A percentile compares a stretch with the other conserved stretches of the same genome.
Conservation (phyloP, 2,888 invertebrate species). For the Caenorhabditis macrosperma region DNA sequence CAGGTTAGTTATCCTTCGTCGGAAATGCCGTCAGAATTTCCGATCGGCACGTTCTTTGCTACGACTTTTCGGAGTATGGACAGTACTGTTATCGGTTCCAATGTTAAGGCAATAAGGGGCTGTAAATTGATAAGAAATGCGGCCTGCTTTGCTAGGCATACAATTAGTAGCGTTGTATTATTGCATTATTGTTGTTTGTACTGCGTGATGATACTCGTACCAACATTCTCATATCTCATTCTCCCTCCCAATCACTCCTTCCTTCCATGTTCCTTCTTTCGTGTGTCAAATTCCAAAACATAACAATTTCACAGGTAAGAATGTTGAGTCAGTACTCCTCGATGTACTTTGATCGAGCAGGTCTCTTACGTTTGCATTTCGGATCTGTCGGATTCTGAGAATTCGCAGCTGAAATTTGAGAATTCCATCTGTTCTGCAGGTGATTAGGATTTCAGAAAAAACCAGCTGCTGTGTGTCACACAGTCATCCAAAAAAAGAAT, state of each 20-base stretch:
- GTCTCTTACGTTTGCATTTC: not conserved
- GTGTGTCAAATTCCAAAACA: constrained; percentile 24
- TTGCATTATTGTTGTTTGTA: constrained; percentile 44
- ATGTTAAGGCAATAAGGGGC: constrained; percentile 39
- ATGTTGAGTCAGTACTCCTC: not conserved
- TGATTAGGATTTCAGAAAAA: not conserved
- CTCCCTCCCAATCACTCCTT: not conserved
- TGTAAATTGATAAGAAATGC: constrained; percentile 41
- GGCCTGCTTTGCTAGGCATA: constrained; percentile 3
- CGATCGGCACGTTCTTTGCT: too few species aligned
- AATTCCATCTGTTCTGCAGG: not conserved
- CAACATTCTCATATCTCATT: not conserved
- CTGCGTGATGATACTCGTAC: constrained; percentile 10
- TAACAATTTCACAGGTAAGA: not conserved
- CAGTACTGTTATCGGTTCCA: constrained; percentile 36
- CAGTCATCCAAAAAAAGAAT: too few species aligned
- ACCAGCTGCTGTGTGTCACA: not conserved
- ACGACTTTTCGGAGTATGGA: constrained; percentile 10
- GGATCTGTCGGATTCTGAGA: not conserved
- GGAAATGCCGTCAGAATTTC: too few species aligned
- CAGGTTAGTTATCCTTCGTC: constrained; percentile 33
- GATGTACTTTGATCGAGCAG: not conserved
- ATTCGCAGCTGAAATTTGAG: not conserved
- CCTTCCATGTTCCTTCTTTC: constrained; percentile 24
- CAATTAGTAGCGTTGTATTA: constrained; percentile 28